phyloP scores from a whole-genome alignment of 2,888 invertebrate species.

The Pteria penguin region DNA sequence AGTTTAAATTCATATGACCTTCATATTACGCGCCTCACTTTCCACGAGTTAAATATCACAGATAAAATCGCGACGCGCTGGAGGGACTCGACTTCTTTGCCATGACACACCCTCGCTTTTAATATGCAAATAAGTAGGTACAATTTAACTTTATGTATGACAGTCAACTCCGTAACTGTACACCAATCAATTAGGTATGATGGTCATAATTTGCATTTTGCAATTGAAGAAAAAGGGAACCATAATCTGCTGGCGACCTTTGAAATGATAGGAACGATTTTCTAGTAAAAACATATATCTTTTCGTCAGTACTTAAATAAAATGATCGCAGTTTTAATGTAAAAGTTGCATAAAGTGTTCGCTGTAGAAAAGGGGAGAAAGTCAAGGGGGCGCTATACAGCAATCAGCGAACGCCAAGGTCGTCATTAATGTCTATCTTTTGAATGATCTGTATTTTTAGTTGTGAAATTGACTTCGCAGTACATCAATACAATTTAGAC shows the following conservation, averaged over 20 bases:
- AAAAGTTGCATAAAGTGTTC: not conserved
- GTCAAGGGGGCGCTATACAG: not conserved
- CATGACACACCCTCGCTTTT: conserved; percentile 31
- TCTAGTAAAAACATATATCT: conserved; percentile 12
- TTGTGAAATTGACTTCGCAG: conserved; percentile 14
- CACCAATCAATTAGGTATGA: not conserved
- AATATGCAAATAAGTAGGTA: conserved; percentile 31
- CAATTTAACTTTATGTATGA: conserved; percentile 3
- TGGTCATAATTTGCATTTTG: conserved; percentile 15
- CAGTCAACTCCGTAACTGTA: not conserved
- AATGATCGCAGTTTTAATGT: not conserved
- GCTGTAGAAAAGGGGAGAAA: conserved; percentile 15
- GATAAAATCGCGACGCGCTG: conserved; percentile 4
- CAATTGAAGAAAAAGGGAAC: not conserved
- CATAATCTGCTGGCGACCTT: conserved; percentile 2
- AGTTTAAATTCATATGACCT: conserved; percentile 35
- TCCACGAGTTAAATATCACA: not conserved
- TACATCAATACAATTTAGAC: not conserved
- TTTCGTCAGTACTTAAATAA: not conserved
- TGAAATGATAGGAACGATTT: not conserved
- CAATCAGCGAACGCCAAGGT: conserved; percentile 27
- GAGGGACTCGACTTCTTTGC: not conserved
- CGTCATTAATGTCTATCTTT: conserved; percentile 23
- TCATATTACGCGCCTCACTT: conserved; percentile 9
- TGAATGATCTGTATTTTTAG: conserved; percentile 11